phyloP scores from a whole-genome alignment of 2,888 invertebrate species.

The Poecilobothrus nobilitatus region DNA sequence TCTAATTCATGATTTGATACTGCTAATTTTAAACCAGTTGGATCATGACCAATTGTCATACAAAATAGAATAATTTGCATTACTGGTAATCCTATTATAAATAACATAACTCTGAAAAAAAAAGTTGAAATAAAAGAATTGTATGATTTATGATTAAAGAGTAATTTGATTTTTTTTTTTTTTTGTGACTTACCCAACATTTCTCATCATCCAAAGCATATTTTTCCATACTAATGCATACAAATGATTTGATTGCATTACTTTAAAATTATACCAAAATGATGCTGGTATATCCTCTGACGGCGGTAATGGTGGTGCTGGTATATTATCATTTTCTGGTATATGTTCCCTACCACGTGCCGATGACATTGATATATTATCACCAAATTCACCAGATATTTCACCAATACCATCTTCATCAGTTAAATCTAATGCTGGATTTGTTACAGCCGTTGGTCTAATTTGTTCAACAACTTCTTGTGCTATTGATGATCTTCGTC shows the following conservation, averaged over 20 bases:
- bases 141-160: neutral
- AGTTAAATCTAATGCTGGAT: conserved; percentile 58
- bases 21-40: conserved; percentile 64
- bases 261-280: conserved; percentile 52
- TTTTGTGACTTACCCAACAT: conserved; percentile 68
- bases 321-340: conserved; percentile 24
- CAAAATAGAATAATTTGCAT: conserved; percentile 83
- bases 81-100: conserved; percentile 77
- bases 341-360: conserved; percentile 56
- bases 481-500: conserved; percentile 69
- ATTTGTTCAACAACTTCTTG: conserved; percentile 65
- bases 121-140: neutral
- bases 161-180: too few species aligned
- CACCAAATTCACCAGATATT: conserved; percentile 80
- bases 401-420: conserved; percentile 59
- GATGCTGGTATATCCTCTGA: conserved; percentile 53
- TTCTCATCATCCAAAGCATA: conserved; percentile 76
- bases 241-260: conserved; percentile 64
- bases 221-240: conserved; percentile 82
- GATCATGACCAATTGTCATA: conserved; percentile 80
- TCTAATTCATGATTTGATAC: conserved; percentile 71
- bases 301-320: conserved; percentile 58
- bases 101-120: conserved; percentile 61
- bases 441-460: conserved; percentile 53
- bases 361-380: conserved; percentile 72